Percentiles rank a stretch among this genome's conserved stretches.
phyloP scores from a whole-genome alignment of 1,140 invertebrate species.

The Chironomus striatipennis region DNA sequence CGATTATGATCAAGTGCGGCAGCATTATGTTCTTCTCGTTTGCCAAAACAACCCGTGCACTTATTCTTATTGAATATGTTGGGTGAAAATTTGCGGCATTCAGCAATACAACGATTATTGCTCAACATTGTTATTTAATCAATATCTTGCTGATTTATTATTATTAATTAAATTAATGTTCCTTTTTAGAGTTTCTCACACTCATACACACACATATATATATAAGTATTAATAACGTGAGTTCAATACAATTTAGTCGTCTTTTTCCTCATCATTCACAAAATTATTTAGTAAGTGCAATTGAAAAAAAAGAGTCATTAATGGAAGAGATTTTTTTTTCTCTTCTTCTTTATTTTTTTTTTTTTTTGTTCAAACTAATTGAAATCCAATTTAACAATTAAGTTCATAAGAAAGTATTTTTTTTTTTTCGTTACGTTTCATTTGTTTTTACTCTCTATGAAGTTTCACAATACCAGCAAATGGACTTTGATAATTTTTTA shows the following conservation, averaged over 20 bases:
- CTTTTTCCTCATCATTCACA: slow-evolving; percentile 4
- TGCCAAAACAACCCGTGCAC: slow-evolving; percentile 94
- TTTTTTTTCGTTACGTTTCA: slow-evolving; percentile 13
- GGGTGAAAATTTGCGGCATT: slow-evolving; percentile 92
- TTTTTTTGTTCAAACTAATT: too few species aligned
- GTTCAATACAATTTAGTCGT: background rate
- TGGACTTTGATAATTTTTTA: slow-evolving; percentile 11
- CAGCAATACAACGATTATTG: slow-evolving; percentile 44
- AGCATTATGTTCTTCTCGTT: slow-evolving; percentile 90
- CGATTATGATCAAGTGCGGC: slow-evolving; percentile 92
- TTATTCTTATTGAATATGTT: slow-evolving; percentile 98
- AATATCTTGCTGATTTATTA: background rate
- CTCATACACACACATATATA: background rate
- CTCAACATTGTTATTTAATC: slow-evolving; percentile 17
- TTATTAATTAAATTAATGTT: background rate
- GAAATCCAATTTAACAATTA: slow-evolving; percentile 23
- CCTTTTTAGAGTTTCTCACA: background rate
- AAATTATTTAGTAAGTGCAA: background rate
- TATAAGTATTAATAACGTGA: background rate
- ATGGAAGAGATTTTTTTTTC: too few species aligned
- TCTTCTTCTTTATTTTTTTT: too few species aligned
- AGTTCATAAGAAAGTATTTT: slow-evolving; percentile 10
- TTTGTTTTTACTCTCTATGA: background rate
- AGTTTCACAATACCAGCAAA: background rate
- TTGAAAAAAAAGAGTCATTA: background rate